Base-by-base conservation (phyloP, 2,113 vertebrate species). In the Lucifuga dentata region DNA sequence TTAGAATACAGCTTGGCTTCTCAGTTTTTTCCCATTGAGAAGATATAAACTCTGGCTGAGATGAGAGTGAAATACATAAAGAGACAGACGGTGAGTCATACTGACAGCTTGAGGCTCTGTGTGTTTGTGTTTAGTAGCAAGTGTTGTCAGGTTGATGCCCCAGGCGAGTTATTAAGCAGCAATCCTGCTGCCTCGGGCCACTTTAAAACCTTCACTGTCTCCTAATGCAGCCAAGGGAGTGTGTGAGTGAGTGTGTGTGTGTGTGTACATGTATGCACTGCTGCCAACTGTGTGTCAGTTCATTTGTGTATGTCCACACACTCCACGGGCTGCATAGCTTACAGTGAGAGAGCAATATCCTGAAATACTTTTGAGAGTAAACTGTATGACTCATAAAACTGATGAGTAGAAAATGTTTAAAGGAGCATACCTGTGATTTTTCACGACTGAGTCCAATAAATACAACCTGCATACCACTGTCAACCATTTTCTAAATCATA, bases 131-230 rank as follows among this genome's bases (percentile, higher is more conserved):
- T 82, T 69, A 60, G 72, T 53, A 73, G 43, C 52, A 32, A 49
- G 49, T 80, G 76, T 78, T 84, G 84, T 85, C 85, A 89, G 85
- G 58, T 85, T 78, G 74, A 68, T 67, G 86, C 88, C 88, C 62
- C 26, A 17, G 87, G 87, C 85, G 15, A 73, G 73, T 87, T 88
- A 88, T 90, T 89, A 91, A 85, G 78, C 76, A 82, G 83, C 72
- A 50, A 88, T 85, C 61, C 78, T 65, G 63, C 60, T 36, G 89
- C 90, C 90, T 70, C 67, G 73, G 90, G 90, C 87, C 83, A 85
- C 81, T 65, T 59, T 67, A 61, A 81, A 80, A 87, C 88, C 83
- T 88, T 84, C 78, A 75, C 80, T 65, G 81, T 83, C 59, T 84
- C 69, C 68, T 78, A 66, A 72, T 74, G 78, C 58, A 78, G 67